Percentiles rank a stretch among this genome's conserved stretches.
Evolutionary conservation across 2,888 invertebrate species (phyloP).

Genomic region (Zhuqinia jingwanae): DNA sequence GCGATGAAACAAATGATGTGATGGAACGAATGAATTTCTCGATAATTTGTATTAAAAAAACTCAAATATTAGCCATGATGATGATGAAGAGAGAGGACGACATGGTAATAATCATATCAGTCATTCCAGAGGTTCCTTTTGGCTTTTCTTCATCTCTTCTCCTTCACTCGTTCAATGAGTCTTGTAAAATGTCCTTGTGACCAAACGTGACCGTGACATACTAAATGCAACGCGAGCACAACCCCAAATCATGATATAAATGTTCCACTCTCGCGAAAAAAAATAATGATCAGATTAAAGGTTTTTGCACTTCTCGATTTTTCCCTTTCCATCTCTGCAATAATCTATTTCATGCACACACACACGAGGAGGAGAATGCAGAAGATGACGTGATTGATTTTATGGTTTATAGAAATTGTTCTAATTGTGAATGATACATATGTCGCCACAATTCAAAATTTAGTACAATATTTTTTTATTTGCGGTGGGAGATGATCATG

Average conservation of each 20-base stretch:
- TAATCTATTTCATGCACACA: background rate
- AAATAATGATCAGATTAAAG: background rate
- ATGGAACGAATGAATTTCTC: no score
- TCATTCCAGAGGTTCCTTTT: background rate
- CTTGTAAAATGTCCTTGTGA: constrained; percentile 45
- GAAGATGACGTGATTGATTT: background rate
- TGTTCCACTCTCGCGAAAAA: no score
- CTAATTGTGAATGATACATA: background rate
- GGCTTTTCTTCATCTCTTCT: background rate
- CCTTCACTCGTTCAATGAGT: background rate
- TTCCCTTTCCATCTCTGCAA: background rate
- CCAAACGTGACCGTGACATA: constrained; percentile 57
- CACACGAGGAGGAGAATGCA: no score
- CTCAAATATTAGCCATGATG: no score
- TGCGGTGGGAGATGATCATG: no score
- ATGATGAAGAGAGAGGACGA: no score
- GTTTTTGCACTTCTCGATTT: background rate
- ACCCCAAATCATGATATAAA: no score
- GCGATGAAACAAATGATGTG: no score
- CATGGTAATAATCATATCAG: constrained; percentile 25
- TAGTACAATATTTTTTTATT: no score
- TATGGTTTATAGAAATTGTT: background rate
- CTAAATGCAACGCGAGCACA: constrained; percentile 18
- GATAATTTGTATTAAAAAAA: no score
- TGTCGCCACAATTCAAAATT: no score